Evolutionary conservation across 2,888 invertebrate species (phyloP).

Genomic region (Gnatocerus cornutus): DNA sequence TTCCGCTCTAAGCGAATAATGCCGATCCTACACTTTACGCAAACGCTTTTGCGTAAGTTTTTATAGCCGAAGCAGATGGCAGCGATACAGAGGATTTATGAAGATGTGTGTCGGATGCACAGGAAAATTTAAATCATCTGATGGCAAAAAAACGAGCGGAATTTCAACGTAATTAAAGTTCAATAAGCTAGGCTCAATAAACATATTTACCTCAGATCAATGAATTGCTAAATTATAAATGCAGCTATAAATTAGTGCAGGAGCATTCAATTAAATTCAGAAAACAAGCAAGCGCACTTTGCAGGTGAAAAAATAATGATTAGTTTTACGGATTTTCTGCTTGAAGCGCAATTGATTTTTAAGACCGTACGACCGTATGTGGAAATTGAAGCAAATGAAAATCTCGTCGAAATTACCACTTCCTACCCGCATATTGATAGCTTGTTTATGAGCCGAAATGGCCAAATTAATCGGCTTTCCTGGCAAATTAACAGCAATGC

Average conservation of each 20-base stretch:
- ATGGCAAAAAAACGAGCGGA: neutral
- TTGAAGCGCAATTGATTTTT: neutral
- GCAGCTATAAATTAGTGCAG: neutral
- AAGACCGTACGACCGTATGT: neutral
- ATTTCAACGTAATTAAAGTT: no score
- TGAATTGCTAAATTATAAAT: neutral
- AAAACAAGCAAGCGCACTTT: no score
- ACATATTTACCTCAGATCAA: neutral
- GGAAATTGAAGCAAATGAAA: conserved; percentile 31
- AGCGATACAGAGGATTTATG: conserved; percentile 36
- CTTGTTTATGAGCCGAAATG: conserved; percentile 52
- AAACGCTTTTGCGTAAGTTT: conserved; percentile 47
- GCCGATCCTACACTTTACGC: conserved; percentile 42
- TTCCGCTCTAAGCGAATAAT: conserved; percentile 50
- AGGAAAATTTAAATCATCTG: conserved; percentile 11
- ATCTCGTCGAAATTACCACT: conserved; percentile 39
- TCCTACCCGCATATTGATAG: conserved; percentile 52
- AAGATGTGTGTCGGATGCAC: conserved; percentile 27
- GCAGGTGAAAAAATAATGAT: no score
- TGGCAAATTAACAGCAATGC: conserved; percentile 44
- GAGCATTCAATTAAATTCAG: no score
- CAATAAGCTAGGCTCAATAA: no score
- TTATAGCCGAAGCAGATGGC: conserved; percentile 39
- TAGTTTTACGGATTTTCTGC: no score
- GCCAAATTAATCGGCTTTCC: conserved; percentile 47